Conservation (phyloP, 2,113 vertebrate species). For the Marmota monax region DNA sequence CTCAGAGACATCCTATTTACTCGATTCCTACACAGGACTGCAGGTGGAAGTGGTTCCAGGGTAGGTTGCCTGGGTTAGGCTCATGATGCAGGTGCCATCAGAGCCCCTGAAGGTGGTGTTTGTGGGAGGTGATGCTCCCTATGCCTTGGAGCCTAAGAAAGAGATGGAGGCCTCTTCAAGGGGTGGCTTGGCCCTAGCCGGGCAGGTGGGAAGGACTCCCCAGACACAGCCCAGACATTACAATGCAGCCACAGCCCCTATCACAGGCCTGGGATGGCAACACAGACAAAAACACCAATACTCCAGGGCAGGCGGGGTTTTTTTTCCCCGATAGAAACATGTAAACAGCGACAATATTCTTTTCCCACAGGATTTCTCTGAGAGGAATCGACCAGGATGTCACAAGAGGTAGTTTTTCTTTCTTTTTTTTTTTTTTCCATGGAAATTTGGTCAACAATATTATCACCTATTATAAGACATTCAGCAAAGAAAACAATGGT, state of each 20-base stretch:
- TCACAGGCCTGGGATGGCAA: slow-evolving; percentile 63
- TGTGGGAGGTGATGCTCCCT: not conserved
- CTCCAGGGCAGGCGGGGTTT: slow-evolving; percentile 56
- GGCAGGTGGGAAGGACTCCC: slow-evolving; percentile 65
- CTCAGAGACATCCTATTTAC: slow-evolving; percentile 76
- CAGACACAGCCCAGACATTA: slow-evolving; percentile 73
- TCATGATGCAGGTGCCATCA: not conserved
- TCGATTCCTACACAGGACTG: slow-evolving; percentile 60
- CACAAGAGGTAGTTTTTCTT: slow-evolving; percentile 96
- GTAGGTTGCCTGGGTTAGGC: not conserved
- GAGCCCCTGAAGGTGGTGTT: not conserved
- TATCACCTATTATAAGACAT: slow-evolving; percentile 90
- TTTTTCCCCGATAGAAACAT: slow-evolving; percentile 50
- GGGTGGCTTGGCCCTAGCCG: not conserved
- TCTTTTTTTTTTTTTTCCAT: slow-evolving; percentile 70
- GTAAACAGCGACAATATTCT: slow-evolving; percentile 84
- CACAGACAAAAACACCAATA: slow-evolving; percentile 71
- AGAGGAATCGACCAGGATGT: slow-evolving; percentile 90
- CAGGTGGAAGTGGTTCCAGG: not conserved
- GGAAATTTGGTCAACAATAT: slow-evolving; percentile 92
- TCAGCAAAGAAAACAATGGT: slow-evolving; percentile 86
- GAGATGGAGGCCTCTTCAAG: slow-evolving; percentile 32
- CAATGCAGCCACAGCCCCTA: slow-evolving; percentile 71
- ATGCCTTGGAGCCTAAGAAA: not conserved
- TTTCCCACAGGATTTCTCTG: slow-evolving; percentile 88